These are phyloP conservation scores for Prorops nasuta DNA, from an alignment of 1,140 invertebrate species.

Conservation along the genomic window DNA sequence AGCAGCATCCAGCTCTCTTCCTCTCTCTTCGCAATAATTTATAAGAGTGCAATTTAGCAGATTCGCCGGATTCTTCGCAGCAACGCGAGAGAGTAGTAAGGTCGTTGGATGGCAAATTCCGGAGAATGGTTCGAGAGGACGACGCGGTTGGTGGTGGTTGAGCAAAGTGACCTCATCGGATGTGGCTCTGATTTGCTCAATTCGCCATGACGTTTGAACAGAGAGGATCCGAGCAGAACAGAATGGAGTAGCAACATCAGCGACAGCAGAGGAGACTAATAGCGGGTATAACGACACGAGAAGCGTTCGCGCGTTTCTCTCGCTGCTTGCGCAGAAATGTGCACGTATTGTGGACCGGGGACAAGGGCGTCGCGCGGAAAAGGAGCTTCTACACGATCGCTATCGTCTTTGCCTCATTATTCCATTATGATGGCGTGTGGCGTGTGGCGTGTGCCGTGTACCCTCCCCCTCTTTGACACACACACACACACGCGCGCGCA, in stretches of 20 bases:
- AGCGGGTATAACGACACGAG: no score
- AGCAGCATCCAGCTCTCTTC: not conserved
- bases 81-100: constrained; percentile 9
- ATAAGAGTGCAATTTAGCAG: not conserved
- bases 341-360: constrained; percentile 19
- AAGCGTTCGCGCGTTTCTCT: not conserved
- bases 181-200: constrained; percentile 56
- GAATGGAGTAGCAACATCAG: no score
- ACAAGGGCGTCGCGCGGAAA: constrained; percentile 38
- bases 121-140: constrained; percentile 25
- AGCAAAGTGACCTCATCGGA: constrained; percentile 52
- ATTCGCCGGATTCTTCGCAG: not conserved
- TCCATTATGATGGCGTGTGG: constrained; percentile 55
- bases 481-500: no score
- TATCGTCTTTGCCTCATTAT: constrained; percentile 54
- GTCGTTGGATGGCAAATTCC: constrained; percentile 31
- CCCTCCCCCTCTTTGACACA: no score
- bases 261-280: no score
- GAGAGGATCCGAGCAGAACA: not conserved
- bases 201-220: constrained; percentile 39
- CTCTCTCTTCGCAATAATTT: not conserved
- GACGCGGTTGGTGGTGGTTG: not conserved
- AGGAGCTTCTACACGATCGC: constrained; percentile 47
- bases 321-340: not conserved
- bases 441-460: constrained; percentile 46